These are phyloP conservation scores for Leucophenga maculata DNA, from an alignment of 2,888 invertebrate genomes.

Conservation along the genomic window DNA sequence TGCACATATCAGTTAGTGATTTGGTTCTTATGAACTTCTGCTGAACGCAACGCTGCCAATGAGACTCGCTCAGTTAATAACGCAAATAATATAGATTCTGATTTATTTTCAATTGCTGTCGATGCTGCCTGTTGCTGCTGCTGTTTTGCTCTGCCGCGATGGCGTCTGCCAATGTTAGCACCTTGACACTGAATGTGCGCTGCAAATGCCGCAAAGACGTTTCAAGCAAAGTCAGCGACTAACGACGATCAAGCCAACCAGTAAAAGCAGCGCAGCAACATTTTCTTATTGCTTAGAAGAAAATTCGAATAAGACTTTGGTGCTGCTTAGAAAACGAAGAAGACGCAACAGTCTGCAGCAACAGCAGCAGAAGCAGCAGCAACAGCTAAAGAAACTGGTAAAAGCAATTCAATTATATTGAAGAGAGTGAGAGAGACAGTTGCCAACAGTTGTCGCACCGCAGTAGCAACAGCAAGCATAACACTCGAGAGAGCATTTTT, in stretches of 20 bases:
- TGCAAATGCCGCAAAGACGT: conserved; percentile 63
- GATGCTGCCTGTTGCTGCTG: conserved; percentile 47
- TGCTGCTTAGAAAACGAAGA: conserved; percentile 7
- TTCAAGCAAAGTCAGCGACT: conserved; percentile 55
- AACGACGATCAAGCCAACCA: conserved; percentile 3
- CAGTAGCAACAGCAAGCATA: too few species aligned
- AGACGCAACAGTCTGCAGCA: not conserved
- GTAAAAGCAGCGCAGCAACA: conserved; percentile 1
- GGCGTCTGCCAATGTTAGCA: conserved; percentile 63
- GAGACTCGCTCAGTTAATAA: not conserved
- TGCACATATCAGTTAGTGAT: conserved; percentile 49
- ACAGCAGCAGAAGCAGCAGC: conserved; percentile 11
- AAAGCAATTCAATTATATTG: conserved; percentile 19
- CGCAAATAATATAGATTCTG: conserved; percentile 17
- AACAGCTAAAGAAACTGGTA: conserved; percentile 45
- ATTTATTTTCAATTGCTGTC: conserved; percentile 50
- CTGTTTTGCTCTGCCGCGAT: conserved; percentile 41
- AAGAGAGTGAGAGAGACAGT: not conserved
- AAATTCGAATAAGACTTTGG: not conserved
- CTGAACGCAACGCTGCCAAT: not conserved
- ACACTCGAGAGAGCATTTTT: conserved; percentile 13
- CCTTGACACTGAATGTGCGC: conserved; percentile 60
- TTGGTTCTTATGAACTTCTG: conserved; percentile 58
- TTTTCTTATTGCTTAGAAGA: not conserved
- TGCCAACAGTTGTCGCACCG: too few species aligned